A percentile compares a stretch with the other conserved stretches of the same genome.
Conservation (phyloP, 2,888 invertebrate species). For the Yponomeuta sedellus region DNA sequence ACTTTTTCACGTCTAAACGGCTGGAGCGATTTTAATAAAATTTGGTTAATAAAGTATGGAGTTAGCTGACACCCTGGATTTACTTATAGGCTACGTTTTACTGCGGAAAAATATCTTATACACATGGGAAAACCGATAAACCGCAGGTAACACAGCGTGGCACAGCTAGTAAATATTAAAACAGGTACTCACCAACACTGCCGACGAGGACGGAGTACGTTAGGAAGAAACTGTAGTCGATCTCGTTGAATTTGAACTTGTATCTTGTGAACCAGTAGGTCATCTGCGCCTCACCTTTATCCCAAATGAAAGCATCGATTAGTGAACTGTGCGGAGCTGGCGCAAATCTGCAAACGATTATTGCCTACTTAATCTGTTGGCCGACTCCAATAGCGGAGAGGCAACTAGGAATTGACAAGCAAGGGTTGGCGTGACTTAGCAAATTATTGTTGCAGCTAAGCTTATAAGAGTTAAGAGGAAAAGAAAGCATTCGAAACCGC, state of each 20-base stretch:
- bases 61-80: no score
- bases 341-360: constrained; percentile 52
- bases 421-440: not conserved
- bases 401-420: not conserved
- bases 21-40: no score
- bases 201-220: constrained; percentile 75
- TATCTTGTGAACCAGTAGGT: constrained; percentile 76
- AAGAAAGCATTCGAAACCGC: no score
- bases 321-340: constrained; percentile 34
- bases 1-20: no score
- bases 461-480: no score
- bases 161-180: no score
- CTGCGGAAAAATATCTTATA: no score
- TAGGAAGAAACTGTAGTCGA: constrained; percentile 75
- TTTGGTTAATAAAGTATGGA: no score
- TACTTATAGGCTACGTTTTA: no score
- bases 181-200: constrained; percentile 72
- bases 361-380: constrained; percentile 9
- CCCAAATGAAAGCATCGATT: constrained; percentile 62
- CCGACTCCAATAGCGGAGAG: not conserved
- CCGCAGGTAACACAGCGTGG: no score
- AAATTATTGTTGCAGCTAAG: no score
- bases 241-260: constrained; percentile 77
- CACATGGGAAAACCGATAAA: no score
- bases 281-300: constrained; percentile 76